Conservation (phyloP, 2,888 invertebrate genomes). For the Platynereis dumerilii region DNA sequence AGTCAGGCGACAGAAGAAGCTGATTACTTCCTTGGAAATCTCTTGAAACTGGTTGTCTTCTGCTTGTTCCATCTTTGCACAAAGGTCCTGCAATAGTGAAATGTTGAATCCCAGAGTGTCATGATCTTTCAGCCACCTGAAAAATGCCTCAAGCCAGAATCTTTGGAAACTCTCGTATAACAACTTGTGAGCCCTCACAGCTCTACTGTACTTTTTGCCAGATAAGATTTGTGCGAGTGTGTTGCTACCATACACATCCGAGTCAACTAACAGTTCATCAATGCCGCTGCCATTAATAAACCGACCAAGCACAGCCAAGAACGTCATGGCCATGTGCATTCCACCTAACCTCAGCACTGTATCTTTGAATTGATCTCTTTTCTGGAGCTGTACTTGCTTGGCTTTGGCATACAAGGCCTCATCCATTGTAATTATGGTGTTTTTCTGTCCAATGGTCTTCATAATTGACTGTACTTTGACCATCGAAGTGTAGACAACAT, state of each 20-base stretch:
- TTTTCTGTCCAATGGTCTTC: neutral
- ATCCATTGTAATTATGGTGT: conserved; percentile 1
- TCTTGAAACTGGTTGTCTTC: too few species aligned
- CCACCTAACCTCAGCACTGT: neutral
- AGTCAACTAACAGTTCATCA: neutral
- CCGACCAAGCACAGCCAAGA: neutral
- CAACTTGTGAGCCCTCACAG: neutral
- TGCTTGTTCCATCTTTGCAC: too few species aligned
- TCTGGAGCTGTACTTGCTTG: neutral
- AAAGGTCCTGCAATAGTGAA: too few species aligned
- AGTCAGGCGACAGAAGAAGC: too few species aligned
- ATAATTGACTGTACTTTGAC: neutral
- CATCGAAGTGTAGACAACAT: neutral
- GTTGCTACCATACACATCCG: conserved; percentile 5
- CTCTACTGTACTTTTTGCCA: neutral
- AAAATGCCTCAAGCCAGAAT: neutral
- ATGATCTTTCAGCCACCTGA: neutral
- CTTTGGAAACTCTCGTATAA: neutral
- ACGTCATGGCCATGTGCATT: neutral
- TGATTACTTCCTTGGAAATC: too few species aligned
- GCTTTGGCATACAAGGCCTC: neutral
- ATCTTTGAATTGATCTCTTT: neutral
- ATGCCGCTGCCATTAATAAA: neutral
- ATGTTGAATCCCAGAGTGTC: too few species aligned
- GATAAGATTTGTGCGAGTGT: neutral